phyloP scores from a whole-genome alignment of 2,797 vertebrate species.

The Adelosebastes latens region DNA sequence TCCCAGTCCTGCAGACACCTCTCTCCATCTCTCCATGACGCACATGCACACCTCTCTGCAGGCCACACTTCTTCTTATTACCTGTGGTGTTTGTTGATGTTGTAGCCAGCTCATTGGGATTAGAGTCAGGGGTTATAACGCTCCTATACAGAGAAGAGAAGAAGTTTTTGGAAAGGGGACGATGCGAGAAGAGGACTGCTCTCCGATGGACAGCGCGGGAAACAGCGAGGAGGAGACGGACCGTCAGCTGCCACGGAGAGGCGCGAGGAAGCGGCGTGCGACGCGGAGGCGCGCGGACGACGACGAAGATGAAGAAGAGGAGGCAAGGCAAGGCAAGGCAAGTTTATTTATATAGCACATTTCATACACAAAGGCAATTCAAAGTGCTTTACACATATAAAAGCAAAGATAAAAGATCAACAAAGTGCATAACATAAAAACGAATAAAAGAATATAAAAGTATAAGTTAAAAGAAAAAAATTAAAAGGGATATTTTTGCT shows the following conservation, averaged over 20 bases:
- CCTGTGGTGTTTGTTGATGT: slow-evolving; percentile 54
- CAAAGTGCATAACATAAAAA: too few species aligned
- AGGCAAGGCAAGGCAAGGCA: too few species aligned
- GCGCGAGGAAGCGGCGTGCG: slow-evolving; percentile 73
- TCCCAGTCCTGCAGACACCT: slow-evolving; percentile 78
- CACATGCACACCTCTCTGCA: slow-evolving; percentile 22
- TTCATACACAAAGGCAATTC: too few species aligned
- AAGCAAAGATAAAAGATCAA: too few species aligned
- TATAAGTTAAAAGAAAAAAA: too few species aligned
- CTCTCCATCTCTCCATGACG: slow-evolving; percentile 49
- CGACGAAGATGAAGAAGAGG: slow-evolving; percentile 51
- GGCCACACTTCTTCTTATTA: slow-evolving; percentile 15
- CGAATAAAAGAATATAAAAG: too few species aligned
- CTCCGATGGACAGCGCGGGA: slow-evolving; percentile 94
- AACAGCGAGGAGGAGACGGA: slow-evolving; percentile 96
- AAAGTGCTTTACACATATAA: too few species aligned
- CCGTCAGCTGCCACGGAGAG: slow-evolving; percentile 79
- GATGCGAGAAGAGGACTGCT: slow-evolving; percentile 95
- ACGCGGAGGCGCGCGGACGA: slow-evolving; percentile 63
- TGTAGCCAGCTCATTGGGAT: slow-evolving; percentile 24
- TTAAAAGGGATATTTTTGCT: background rate
- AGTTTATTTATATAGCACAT: too few species aligned
- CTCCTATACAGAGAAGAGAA: slow-evolving; percentile 18
- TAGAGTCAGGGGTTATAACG: slow-evolving; percentile 24
- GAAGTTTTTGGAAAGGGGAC: slow-evolving; percentile 70